Base-by-base conservation (phyloP, 2,888 invertebrate genomes). In the Drosophila phalerata region DNA sequence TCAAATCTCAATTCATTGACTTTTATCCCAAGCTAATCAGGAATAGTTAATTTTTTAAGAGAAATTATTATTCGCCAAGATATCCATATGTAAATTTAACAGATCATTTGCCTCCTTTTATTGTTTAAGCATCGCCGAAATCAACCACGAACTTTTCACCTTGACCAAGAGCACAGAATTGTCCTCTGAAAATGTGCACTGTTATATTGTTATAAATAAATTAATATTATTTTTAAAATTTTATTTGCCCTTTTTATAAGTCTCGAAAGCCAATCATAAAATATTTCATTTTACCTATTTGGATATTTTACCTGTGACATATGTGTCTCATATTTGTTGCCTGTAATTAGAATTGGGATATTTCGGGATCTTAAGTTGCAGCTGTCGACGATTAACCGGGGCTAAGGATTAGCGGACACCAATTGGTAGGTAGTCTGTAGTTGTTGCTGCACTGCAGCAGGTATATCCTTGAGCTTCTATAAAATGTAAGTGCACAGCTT, bases 341-440 rank as follows among this genome's bases (percentile, higher is more conserved):
- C 71, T 28, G 72, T 17, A 45, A 51, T 64, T 57, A 32, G 49
- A 47, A 47, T 52, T 43, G n/a, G 17, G 9, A 57, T 43, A 47
- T 47, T 25, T 38, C 28, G 11, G n/a, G 43, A 15, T 34, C 28
- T 6, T 1, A n/a, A 13, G 17, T 30, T 22, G 57, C 77, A 77
- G 80, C 76, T 76, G 77, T 34, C 71, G 53, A 15, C 65, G 77
- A 66, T 77, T 64, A 63, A 11, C 25, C 8, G 42, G 62, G 6
- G 1, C 6, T n/a, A 38, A 6, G 62, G 74, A 40, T 69, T 66
- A 15, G 17, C 22, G 11, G 32, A 17, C 13, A 6, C 52, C 65
- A 65, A 84, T 80, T 73, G 66, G 63, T 58, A 83, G 86, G 80
- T 81, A 81, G 80, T n/a, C 1, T 17, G 30, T n/a, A 13, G 19